A percentile compares a stretch with the other conserved stretches of the same genome.
These are phyloP conservation scores for Drymonia ruficornis DNA, from an alignment of 2,888 invertebrate genomes.

Conservation along the genomic window DNA sequence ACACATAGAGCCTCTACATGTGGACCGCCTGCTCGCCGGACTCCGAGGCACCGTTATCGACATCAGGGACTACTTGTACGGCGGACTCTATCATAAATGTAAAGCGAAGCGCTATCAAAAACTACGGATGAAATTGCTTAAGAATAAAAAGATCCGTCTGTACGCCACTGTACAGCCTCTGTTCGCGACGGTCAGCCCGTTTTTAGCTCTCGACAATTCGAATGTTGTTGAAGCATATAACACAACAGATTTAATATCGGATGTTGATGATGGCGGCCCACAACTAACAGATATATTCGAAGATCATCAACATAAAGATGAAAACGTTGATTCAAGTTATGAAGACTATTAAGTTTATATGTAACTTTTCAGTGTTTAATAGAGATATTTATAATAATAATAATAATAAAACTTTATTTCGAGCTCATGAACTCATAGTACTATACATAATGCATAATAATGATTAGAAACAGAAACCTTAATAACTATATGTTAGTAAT, in stretches of 20 bases:
- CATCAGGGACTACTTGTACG: conserved; percentile 56
- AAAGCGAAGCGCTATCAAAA: conserved; percentile 46
- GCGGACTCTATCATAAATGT: conserved; percentile 34
- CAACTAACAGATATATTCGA: background rate
- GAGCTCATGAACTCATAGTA: no score
- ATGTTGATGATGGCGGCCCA: background rate
- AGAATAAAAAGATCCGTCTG: background rate
- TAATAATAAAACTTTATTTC: no score
- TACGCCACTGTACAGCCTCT: background rate
- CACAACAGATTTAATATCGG: background rate
- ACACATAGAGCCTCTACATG: conserved; percentile 35
- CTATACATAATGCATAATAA: no score
- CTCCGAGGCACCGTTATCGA: conserved; percentile 57
- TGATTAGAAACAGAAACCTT: no score
- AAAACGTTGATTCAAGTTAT: conserved; percentile 3
- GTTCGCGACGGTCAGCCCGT: background rate
- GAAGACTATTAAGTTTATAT: background rate
- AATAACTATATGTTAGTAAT: no score
- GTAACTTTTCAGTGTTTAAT: no score
- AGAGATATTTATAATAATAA: no score
- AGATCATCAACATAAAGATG: background rate
- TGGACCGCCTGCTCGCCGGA: conserved; percentile 46
- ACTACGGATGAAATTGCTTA: conserved; percentile 7
- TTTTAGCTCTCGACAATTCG: background rate
- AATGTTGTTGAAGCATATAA: background rate